Evolutionary conservation across 1,140 invertebrate species (phyloP), one percentile per base, ranked within the genome.

Genomic region (Aphelenchoides fujianensis): DNA sequence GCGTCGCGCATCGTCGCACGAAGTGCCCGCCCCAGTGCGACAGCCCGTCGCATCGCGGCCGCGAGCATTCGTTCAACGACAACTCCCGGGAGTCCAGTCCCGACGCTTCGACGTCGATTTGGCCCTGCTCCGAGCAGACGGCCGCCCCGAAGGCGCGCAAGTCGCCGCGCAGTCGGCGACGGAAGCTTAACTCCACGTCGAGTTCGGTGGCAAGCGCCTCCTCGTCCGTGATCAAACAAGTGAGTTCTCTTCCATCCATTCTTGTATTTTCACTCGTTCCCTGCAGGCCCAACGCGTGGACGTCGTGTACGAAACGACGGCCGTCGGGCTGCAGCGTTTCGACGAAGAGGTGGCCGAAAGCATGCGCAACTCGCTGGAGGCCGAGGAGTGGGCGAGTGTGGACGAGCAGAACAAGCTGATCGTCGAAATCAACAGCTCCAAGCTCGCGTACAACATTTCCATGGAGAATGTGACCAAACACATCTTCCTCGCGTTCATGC

Each of bases 381-480:
- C 73, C 2, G 73, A 75, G 12, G 67, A 69, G 1, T 53, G 41
- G 7, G 30, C 36, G 7, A 55, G 41, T 23, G 72, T 37, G 41
- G 34, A 55, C 3, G 35, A 48, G 54, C 59, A 63, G 63, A 32
- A 61, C 27, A 78, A 78, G 34, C 66, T 76, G 23, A 76, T 76
- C 48, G 35, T 76, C 35, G 75, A 76, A 53, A 76, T 76, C 19
- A 76, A 78, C 32, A 79, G 77, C 2, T 76, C 75, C 7, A 77
- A 76, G 37, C 27, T 76, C 0, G 75, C 75, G 0, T 79, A 79
- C 36, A 76, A 76, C 34, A 79, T 76, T 7, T 28, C 75, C 1
- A 55, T 74, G 75, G 75, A 76, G 12, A 66, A 76, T 1, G 62
- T 76, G 2, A 69, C 75, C 0, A 74, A 68, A 28, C 59, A 78